Conservation (phyloP, 64 coral and sea anemone species). For the Exaiptasia diaphana region DNA sequence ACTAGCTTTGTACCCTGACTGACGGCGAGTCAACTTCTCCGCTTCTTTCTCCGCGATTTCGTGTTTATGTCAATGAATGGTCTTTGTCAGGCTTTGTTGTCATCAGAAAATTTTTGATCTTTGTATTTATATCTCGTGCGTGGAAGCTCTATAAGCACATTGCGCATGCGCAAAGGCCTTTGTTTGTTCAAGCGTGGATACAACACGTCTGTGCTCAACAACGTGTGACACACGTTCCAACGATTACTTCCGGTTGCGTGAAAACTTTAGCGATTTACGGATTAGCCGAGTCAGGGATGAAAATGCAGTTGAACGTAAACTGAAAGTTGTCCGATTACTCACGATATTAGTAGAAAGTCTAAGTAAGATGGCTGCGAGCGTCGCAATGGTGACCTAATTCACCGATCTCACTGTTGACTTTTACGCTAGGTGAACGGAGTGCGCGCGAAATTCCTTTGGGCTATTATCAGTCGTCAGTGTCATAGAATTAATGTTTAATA, state of each 20-base stretch:
- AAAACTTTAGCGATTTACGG: slow-evolving; percentile 5
- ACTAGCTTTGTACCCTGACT: neutral
- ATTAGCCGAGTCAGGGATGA: neutral
- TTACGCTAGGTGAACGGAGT: slow-evolving; percentile 6
- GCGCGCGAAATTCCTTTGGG: slow-evolving; percentile 13
- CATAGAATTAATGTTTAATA: slow-evolving; percentile 9
- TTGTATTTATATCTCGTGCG: slow-evolving; percentile 69
- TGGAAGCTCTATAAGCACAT: neutral
- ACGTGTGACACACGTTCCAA: slow-evolving; percentile 34
- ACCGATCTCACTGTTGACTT: no score
- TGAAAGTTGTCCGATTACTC: neutral
- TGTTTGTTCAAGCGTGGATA: slow-evolving; percentile 34
- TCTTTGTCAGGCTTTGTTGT: slow-evolving; percentile 67
- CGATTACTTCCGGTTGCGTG: slow-evolving; percentile 53
- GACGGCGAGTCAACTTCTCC: neutral
- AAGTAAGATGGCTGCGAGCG: neutral
- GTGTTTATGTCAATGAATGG: neutral
- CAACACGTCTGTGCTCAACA: slow-evolving; percentile 38
- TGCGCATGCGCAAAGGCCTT: slow-evolving; percentile 38
- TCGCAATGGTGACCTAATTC: neutral
- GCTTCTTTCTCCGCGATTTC: neutral
- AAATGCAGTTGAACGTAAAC: neutral
- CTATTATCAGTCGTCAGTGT: slow-evolving; percentile 19
- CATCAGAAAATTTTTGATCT: slow-evolving; percentile 24
- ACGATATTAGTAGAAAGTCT: neutral